Percentiles rank a stretch among this genome's conserved stretches.
Evolutionary conservation across 2,113 vertebrate genomes (phyloP).

Genomic region (Lichenostomus cassidix): DNA sequence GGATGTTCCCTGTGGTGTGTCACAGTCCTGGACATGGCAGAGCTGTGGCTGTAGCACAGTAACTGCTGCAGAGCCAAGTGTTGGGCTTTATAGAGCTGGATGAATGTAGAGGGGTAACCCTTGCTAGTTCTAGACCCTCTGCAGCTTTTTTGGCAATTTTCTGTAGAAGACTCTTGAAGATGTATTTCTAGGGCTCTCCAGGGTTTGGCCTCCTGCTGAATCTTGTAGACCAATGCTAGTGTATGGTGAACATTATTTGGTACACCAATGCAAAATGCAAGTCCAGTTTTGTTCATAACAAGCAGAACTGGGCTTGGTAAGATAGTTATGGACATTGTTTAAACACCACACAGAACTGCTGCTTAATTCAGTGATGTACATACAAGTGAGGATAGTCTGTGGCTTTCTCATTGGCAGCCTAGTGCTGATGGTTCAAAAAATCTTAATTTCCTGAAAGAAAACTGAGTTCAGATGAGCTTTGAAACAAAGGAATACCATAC

Average conservation of each 20-base stretch:
- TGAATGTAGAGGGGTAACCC: background rate
- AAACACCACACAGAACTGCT: background rate
- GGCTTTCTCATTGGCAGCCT: background rate
- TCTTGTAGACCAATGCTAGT: background rate
- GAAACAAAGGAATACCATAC: background rate
- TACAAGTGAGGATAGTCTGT: background rate
- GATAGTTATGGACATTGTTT: background rate
- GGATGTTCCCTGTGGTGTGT: background rate
- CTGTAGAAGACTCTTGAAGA: background rate
- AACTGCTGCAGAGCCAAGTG: background rate
- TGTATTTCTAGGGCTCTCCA: background rate
- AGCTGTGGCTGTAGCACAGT: background rate
- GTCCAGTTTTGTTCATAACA: background rate
- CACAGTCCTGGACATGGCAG: rapidly evolving
- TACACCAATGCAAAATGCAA: background rate
- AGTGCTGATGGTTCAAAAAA: background rate
- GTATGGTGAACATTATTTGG: background rate
- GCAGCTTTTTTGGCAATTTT: background rate
- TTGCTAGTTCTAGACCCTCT: background rate
- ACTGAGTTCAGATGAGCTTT: background rate
- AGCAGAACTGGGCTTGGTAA: background rate
- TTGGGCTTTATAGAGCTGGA: background rate
- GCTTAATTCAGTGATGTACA: background rate
- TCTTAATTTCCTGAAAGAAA: background rate
- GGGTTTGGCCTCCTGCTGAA: background rate